Percentiles rank a stretch among this genome's conserved stretches.
phyloP scores from a whole-genome alignment of 2,888 invertebrate species.

The Oscheius myriophilus region DNA sequence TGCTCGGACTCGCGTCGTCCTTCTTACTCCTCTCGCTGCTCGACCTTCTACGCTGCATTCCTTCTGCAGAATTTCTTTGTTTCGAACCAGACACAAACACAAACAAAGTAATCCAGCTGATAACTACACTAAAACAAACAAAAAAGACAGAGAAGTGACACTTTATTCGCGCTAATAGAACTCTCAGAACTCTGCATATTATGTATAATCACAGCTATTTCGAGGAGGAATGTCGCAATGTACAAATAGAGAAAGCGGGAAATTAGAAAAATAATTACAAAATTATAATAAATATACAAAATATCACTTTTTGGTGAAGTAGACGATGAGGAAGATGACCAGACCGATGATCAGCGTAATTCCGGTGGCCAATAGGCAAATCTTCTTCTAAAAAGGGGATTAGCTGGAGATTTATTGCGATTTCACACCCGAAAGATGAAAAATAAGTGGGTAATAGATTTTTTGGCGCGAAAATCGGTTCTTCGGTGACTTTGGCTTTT shows the following conservation, averaged over 20 bases:
- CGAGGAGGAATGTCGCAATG: too few relatives aligned
- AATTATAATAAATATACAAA: constrained; percentile 3
- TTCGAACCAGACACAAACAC: background rate
- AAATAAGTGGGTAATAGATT: too few relatives aligned
- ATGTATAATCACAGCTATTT: too few relatives aligned
- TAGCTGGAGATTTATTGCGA: background rate
- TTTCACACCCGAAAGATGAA: background rate
- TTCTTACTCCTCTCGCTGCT: constrained; percentile 1
- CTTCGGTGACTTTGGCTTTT: too few relatives aligned
- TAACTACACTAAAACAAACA: background rate
- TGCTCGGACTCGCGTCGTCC: too few relatives aligned
- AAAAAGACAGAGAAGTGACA: background rate
- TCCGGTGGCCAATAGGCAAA: constrained; percentile 59
- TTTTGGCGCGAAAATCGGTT: too few relatives aligned
- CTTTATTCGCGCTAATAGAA: too few relatives aligned
- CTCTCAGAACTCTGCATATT: too few relatives aligned
- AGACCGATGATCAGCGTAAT: constrained; percentile 46
- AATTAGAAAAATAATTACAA: background rate
- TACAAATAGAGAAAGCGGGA: background rate
- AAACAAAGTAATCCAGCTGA: background rate
- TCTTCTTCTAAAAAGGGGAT: constrained; percentile 65
- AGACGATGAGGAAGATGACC: constrained; percentile 24
- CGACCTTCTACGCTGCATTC: background rate
- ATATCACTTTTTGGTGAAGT: constrained; percentile 24
- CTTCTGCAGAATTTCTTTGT: too few relatives aligned